Evolutionary conservation across 2,888 invertebrate species (phyloP), one percentile per base, ranked within the genome.

Genomic region (Entomobrya proxima): DNA sequence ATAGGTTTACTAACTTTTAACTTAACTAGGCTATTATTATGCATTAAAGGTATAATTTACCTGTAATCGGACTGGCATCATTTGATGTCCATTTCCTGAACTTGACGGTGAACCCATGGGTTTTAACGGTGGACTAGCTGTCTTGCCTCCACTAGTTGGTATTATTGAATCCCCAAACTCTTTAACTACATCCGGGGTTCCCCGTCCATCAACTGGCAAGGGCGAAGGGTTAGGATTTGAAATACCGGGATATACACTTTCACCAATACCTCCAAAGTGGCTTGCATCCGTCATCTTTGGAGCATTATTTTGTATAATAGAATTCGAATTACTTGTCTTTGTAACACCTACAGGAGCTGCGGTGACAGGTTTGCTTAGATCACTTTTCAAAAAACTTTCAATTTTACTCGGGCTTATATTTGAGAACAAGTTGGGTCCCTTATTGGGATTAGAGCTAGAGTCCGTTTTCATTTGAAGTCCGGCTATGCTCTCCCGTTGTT

Each of bases 61-160:
- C 86, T 87, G 87, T 30, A 89, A 75, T 78, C 89, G 67, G 21
- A 89, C 89, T 4, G 89, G 89, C 64, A 89, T 88, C 88, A 89
- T 88, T 85, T 88, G 87, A 69, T 85, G 85, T 13, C 85, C 80
- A 77, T 87, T 87, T 50, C 78, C 81, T 11, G 85, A 44, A 72
- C 77, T 84, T 4, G 78, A 74, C 5, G 87, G 84, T 27, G 84
- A 80, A 5, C 64, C 81, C 24, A 77, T 75, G 47, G 72, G 69
- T 50, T 75, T 74, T 21, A 69, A 24, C 13, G 61, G 30, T 15
- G 86, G 88, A 69, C 82, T 86, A 47, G 75, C 47, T 77, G 15
- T 55, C 74, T 55, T 35, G 76, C 21, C 44, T 21, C 21, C 76
- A 37, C 47, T 30, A n/a, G n/a, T n/a, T 7, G 44, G 21, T n/a